Conservation (phyloP, 2,797 vertebrate species). For the Chrysocyon brachyurus region DNA sequence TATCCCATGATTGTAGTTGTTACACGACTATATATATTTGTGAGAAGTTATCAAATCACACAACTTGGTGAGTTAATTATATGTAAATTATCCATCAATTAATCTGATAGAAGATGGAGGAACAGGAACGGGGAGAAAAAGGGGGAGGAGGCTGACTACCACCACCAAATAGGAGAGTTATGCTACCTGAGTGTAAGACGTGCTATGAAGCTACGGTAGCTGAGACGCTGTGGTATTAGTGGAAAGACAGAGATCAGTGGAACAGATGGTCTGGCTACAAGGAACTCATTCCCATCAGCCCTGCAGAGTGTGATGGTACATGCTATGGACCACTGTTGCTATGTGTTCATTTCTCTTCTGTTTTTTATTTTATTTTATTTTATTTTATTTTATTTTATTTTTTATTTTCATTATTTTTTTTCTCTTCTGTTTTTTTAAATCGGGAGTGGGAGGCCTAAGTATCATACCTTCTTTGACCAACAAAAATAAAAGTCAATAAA, state of each 20-base stretch:
- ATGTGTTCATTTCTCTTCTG: neutral
- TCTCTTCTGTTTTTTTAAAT: neutral
- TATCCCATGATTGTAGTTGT: neutral
- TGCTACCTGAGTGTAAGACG: neutral
- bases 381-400: too few species aligned
- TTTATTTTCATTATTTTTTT: neutral
- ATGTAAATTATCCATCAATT: constrained; percentile 6
- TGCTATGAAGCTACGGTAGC: neutral
- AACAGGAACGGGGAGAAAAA: neutral
- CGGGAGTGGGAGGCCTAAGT: neutral
- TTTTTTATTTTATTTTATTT: neutral
- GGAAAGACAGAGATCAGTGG: neutral
- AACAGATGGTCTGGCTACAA: neutral
- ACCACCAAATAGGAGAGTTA: neutral
- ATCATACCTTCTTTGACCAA: neutral
- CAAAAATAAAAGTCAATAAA: neutral
- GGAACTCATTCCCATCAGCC: neutral
- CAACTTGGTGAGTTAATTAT: neutral
- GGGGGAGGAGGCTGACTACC: neutral
- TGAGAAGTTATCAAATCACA: neutral
- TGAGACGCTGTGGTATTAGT: neutral
- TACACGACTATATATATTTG: neutral
- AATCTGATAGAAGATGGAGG: neutral
- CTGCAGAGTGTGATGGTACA: neutral
- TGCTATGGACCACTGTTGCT: neutral